Conservation (phyloP, 92 coral and sea anemone genomes). For the Parazoanthus atlanticus region DNA sequence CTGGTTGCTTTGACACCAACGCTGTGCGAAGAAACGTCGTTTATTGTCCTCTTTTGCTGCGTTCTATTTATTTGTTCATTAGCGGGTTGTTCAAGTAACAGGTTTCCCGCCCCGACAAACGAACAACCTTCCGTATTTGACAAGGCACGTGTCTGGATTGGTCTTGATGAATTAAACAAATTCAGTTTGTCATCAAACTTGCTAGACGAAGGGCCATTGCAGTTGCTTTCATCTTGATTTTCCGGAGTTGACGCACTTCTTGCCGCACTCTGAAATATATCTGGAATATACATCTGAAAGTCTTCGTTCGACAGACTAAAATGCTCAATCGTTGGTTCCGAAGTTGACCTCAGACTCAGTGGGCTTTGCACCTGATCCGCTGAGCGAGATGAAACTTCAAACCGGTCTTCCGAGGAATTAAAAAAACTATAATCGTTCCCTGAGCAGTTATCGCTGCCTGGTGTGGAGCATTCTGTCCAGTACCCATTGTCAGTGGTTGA, state of each 20-base stretch:
- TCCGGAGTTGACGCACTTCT: background rate
- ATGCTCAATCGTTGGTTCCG: slow-evolving; percentile 17
- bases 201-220: background rate
- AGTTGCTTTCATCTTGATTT: background rate
- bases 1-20: slow-evolving; percentile 17
- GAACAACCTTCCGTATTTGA: slow-evolving; percentile 28
- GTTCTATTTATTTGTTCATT: slow-evolving; percentile 20
- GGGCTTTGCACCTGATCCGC: slow-evolving; percentile 13
- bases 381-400: slow-evolving; percentile 23
- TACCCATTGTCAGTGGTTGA: slow-evolving; percentile 35
- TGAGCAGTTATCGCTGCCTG: slow-evolving; percentile 42
- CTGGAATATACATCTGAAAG: slow-evolving; percentile 81
- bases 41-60: background rate
- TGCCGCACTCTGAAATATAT: slow-evolving; percentile 45
- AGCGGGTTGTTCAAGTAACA: slow-evolving; percentile 33
- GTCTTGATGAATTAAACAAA: slow-evolving; percentile 12
- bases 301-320: slow-evolving; percentile 61
- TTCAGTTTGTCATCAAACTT: slow-evolving; percentile 13
- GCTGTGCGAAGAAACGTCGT: background rate
- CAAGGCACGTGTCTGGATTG: slow-evolving; percentile 27
- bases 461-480: slow-evolving; percentile 42
- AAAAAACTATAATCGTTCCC: slow-evolving; percentile 36
- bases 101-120: slow-evolving; percentile 46
- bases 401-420: slow-evolving; percentile 4
- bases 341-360: slow-evolving; percentile 3